A percentile compares a stretch with the other conserved stretches of the same genome.
These are phyloP conservation scores for Carassius carassius DNA, from an alignment of 2,113 vertebrate genomes.

Conservation along the genomic window DNA sequence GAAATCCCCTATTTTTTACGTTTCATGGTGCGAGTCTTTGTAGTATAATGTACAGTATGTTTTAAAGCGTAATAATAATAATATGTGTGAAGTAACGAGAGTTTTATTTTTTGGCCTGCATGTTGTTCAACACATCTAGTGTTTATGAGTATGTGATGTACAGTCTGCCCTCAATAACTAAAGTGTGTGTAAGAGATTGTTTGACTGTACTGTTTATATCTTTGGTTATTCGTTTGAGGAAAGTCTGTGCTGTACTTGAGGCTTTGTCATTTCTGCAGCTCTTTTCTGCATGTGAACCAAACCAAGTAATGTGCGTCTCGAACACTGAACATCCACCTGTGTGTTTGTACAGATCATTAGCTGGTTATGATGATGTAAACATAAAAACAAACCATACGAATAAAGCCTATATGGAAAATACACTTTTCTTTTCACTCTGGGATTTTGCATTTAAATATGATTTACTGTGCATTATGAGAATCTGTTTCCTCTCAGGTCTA, in stretches of 20 bases:
- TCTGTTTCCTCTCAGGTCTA: background rate
- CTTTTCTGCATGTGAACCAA: constrained; percentile 46
- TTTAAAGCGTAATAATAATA: too few species aligned
- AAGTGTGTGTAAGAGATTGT: background rate
- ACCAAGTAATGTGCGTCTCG: constrained; percentile 41
- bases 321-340: constrained; percentile 2
- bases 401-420: constrained; percentile 39
- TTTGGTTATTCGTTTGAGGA: background rate
- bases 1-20: background rate
- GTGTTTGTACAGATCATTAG: constrained; percentile 47
- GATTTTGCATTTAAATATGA: background rate
- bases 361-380: constrained; percentile 47
- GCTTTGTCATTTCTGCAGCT: background rate
- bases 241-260: background rate
- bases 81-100: constrained; percentile 5
- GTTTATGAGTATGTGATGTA: background rate
- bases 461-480: background rate
- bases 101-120: constrained; percentile 26
- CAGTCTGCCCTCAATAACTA: background rate
- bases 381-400: constrained; percentile 10
- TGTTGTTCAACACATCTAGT: background rate
- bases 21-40: background rate
- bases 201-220: background rate
- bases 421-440: background rate
- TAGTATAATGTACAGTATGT: constrained; percentile 25